Evolutionary conservation across 2,888 invertebrate genomes (phyloP), one percentile per base, ranked within the genome.

Genomic region (Dicyrtomina minuta): DNA sequence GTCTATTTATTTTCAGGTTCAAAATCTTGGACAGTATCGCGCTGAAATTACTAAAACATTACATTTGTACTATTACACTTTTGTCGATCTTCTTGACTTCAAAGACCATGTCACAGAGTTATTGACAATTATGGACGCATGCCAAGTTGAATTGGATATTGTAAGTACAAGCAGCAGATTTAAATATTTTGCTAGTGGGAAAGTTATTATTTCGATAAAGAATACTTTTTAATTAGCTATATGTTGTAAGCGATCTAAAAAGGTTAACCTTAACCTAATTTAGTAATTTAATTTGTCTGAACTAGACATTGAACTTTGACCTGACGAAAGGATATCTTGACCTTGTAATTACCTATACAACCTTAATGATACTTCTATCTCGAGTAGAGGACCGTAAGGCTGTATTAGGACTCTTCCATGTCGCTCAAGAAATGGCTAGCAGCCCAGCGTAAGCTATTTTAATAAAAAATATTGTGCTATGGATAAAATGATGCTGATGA

Each of bases 361-460:
- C 94, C 5, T 84, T 99, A 43, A 98, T 99, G 97, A 92, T 99
- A 72, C 84, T 99, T 15, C 84, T 99, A n/a, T 97, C 98, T 0
- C 86, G 96, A 79, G 97, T 99, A 0, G 99, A 99, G 82, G 99
- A 99, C 82, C 87, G 99, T 13, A 98, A 98, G 84, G 93, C 96
- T 0, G 97, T 98, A 0, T 83, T 55, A 24, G 97, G 98, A 0
- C 85, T 99, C 20, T 99, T 96, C 81, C 99, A 98, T 85, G 95
- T 94, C 53, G 99, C 98, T 3, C 93, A 96, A 84, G 99, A 99
- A 84, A 89, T 97, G 87, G 91, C 93, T 27, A 89, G 55, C 81
- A 92, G 56, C 81, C 91, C 91, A 80, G 89, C 82, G 83, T 81
- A 71, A 68, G 71, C 13, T n/a, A 8, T 27, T 69, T 22, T 24